phyloP scores from a whole-genome alignment of 2,888 invertebrate species.

The Anorthoa munda region DNA sequence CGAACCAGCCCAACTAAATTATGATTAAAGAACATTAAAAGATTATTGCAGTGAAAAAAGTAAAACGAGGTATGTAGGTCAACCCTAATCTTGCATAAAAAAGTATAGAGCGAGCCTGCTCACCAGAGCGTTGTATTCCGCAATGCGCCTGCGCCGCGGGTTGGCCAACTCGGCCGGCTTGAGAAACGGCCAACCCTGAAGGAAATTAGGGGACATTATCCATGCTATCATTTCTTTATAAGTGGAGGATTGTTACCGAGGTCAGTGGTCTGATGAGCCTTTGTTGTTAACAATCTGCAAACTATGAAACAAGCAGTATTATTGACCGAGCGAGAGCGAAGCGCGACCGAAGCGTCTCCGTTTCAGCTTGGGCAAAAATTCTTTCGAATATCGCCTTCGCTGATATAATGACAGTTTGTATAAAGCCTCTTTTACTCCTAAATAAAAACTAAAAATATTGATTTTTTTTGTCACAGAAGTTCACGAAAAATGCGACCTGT shows the following conservation, averaged over 20 bases:
- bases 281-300: constrained; percentile 16
- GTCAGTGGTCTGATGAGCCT: constrained; percentile 43
- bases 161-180: constrained; percentile 72
- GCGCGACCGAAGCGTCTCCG: no score
- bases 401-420: no score
- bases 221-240: constrained; percentile 64
- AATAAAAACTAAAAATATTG: no score
- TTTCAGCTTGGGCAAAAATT: no score
- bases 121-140: constrained; percentile 73
- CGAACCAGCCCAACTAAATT: constrained; percentile 3
- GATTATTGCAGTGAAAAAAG: constrained; percentile 56
- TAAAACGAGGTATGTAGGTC: constrained; percentile 72
- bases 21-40: constrained; percentile 43
- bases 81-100: constrained; percentile 79
- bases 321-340: no score
- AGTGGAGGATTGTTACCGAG: constrained; percentile 53
- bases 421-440: no score
- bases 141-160: constrained; percentile 55
- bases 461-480: no score
- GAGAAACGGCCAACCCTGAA: constrained; percentile 74
- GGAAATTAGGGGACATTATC: constrained; percentile 69
- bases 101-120: constrained; percentile 68
- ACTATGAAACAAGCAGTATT: not conserved
- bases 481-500: no score
- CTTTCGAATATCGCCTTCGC: no score